Evolutionary conservation across 2,113 vertebrate species (phyloP).

Genomic region (Naja naja): DNA sequence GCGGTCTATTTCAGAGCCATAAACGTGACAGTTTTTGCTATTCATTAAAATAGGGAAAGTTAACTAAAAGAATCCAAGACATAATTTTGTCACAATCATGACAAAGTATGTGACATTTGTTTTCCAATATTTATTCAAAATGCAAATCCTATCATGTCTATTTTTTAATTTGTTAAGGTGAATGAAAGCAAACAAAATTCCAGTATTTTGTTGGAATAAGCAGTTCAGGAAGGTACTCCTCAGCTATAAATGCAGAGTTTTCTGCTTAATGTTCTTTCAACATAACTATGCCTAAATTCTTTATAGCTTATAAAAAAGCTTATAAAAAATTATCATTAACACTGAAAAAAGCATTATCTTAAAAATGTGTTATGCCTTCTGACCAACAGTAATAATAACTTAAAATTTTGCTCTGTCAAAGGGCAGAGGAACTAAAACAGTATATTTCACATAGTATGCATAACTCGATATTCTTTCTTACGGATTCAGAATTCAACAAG

Average conservation of each 20-base stretch:
- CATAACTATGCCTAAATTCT: not conserved
- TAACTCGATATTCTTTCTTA: not conserved
- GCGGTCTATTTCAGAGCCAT: not conserved
- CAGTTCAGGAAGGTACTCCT: not conserved
- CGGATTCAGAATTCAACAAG: not conserved
- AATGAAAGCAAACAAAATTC: not conserved
- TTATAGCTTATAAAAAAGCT: not conserved
- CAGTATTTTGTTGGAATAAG: not conserved
- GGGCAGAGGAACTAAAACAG: not conserved
- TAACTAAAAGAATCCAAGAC: not conserved
- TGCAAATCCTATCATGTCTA: not conserved
- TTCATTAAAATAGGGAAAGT: slow-evolving; percentile 7
- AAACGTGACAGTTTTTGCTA: slow-evolving; percentile 22
- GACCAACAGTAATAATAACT: not conserved
- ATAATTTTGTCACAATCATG: not conserved
- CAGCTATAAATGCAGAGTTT: not conserved
- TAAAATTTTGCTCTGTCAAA: not conserved
- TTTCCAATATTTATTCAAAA: not conserved
- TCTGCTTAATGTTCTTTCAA: not conserved
- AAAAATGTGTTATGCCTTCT: not conserved
- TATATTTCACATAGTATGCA: not conserved
- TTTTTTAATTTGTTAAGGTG: too few relatives aligned
- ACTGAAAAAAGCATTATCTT: not conserved
- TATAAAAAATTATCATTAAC: not conserved
- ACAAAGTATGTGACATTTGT: not conserved